Conservation (phyloP, 2,797 vertebrate genomes). For the Hozukius guyotensis region DNA sequence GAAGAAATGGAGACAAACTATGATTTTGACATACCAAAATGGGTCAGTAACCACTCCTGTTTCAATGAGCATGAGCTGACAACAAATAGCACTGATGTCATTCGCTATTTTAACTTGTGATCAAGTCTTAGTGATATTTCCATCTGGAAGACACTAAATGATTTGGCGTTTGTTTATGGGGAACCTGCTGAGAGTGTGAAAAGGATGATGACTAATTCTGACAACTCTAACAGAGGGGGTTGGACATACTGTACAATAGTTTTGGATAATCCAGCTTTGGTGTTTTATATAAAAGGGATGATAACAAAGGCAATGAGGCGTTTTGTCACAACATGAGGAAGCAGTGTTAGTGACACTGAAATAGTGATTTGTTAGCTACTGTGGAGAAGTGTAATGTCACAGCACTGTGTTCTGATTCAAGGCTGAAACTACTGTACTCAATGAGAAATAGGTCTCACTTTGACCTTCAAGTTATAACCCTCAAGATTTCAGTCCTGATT, state of each 20-base stretch:
- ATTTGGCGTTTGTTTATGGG: slow-evolving; percentile 44
- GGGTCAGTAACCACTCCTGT: not conserved
- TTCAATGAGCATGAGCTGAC: not conserved
- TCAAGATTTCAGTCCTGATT: not conserved
- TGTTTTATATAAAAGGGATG: not conserved
- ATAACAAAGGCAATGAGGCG: slow-evolving; percentile 24
- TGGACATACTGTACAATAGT: not conserved
- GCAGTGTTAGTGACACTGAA: slow-evolving; percentile 8
- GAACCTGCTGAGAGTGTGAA: slow-evolving; percentile 54
- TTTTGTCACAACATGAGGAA: slow-evolving; percentile 56
- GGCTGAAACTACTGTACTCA: not conserved
- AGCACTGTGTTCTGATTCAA: slow-evolving; percentile 1
- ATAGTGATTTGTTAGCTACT: not conserved
- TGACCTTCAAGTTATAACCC: not conserved
- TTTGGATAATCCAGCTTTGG: slow-evolving; percentile 1
- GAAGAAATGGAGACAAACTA: not conserved
- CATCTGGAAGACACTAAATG: slow-evolving; percentile 26
- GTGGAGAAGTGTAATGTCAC: not conserved
- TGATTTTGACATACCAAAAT: not conserved
- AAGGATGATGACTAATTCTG: slow-evolving; percentile 45
- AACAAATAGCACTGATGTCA: not conserved
- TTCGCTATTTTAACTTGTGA: slow-evolving; percentile 6
- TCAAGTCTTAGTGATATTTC: slow-evolving; percentile 23
- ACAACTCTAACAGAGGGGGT: slow-evolving; percentile 29
- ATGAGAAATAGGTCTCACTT: not conserved